Base-by-base conservation (phyloP, 1,140 invertebrate species). In the Nasonia giraulti region DNA sequence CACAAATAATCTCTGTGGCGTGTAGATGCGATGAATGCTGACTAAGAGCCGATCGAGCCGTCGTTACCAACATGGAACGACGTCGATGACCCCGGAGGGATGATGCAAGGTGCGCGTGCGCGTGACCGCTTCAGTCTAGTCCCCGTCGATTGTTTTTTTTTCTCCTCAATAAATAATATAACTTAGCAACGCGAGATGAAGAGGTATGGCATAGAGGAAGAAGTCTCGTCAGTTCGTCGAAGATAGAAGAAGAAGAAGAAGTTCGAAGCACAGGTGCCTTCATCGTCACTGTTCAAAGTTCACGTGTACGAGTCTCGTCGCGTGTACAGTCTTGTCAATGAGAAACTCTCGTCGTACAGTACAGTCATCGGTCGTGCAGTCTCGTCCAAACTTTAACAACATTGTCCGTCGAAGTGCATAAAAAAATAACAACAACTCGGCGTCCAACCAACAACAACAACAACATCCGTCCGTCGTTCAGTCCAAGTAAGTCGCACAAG, bases 1-100 rank as follows among this genome's bases (percentile, higher is more conserved):
- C 87, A 91, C 71, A 91, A 89, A 89, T 87, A 83, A 86, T 86
- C 80, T 86, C 89, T 90, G 89, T 89, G 86, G 88, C 86, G 87
- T 85, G 84, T 80, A 69, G 82, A 44, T 83, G 86, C 73, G 68
- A 89, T 88, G 88, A 89, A 88, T 90, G 89, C 88, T 92, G 90
- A 92, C 92, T 92, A 91, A 89, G 88, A 55, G 71, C 27, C 50
- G 74, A 74, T 74, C 68, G 68, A 44, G 44, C 7, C 4, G 27
- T 69, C 77, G 55, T 80, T 33, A 62, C n/a, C 68, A 79, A 80
- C 68, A 23, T 37, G 83, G 44, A 79, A 79, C 69, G 69, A 66
- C 44, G 40, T 37, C 73, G 66, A 81, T 73, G 44, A 14, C 47
- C 50, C 74, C 55, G 40, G 33, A 86, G 80, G 47, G 83, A 85